Evolutionary conservation across 2,888 invertebrate species (phyloP), one percentile per base, ranked within the genome.

Genomic region (Marronus borbonicus): DNA sequence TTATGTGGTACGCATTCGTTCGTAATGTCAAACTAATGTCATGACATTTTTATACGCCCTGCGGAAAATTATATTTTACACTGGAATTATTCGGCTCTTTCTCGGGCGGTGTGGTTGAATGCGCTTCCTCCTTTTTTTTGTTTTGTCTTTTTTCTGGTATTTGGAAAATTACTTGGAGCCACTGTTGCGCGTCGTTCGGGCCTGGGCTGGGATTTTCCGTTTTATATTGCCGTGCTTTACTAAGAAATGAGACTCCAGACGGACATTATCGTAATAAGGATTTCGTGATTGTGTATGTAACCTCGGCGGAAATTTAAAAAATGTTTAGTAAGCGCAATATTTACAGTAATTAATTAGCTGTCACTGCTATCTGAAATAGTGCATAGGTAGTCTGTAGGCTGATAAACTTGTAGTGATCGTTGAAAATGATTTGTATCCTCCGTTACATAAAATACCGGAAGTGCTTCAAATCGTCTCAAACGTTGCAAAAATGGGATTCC

Each of bases 1-100:
- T 60, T 65, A 62, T 68, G 76, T 31, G 3, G 31, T 58, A 50
- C 78, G 65, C 78, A 44, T 76, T 75, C 49, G 69, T 28, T 44
- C 75, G 75, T 81, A 82, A 81, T 82, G 82, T 79, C 83, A 82
- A 76, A 76, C 80, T 82, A 84, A 84, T 84, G 83, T 83, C 84
- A 82, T 83, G 83, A 83, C 83, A 83, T 83, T 83, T 83, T 83
- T 83, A 78, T 64, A 74, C 76, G 70, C 70, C 36, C 49, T 55
- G 70, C 58, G 70, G 70, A 70, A 39, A 70, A 58, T 70, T 70
- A 70, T 70, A 70, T 70, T 70, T 52, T 70, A 70, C 70, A 72
- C 1, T 10, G 72, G 72, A 72, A 72, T 72, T 72, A 72, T 72
- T 72, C 58, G 72, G 36, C 58, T 72, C 55, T 60, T 60, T 55